Base-by-base conservation (phyloP, 2,113 vertebrate species). In the Tricholaema leucomelas region DNA sequence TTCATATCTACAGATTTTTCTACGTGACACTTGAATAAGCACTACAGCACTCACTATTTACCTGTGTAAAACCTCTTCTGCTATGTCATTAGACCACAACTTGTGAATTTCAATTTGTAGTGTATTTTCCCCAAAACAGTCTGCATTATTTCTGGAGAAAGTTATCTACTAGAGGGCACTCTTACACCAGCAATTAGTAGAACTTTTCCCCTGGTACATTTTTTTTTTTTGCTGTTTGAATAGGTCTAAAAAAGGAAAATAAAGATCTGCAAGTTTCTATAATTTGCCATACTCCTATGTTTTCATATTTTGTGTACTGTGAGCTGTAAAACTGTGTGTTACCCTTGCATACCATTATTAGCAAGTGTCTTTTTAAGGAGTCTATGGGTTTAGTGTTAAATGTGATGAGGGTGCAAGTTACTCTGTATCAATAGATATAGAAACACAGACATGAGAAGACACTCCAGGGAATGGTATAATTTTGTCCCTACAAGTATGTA, bases 101-200 rank as follows among this genome's bases (percentile, higher is more conserved):
- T 28, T 73, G 12, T 70, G 42, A 85, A 74, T 85, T 95, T 66
- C 79, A 76, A 92, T 81, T 77, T 56, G 23, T 54, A 56, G 36
- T 79, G 8, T 11, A 59, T 86, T 86, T 72, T 91, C 25, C 21
- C 25, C 4, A 80, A 80, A 91, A 76, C 18, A 85, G 10, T 14
- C 44, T 72, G 70, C 13, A 24, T 72, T 72, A 33, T 80, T 80
- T 64, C 40, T 92, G 58, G 15, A 77, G 36, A 40, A 85, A 42
- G 15, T 75, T 88, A 80, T 78, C 91, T 96, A 64, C 91, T 96
- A 95, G 94, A 94, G 88, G 91, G 94, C 95, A 95, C 63, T 95
- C 87, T 96, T 94, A 94, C 78, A 81, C 89, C 74, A 85, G 21
- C 72, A 93, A 50, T 91, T 82, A 59, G 16, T 48, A 59, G 54